Evolutionary conservation across 1,140 invertebrate species (phyloP), one percentile per base, ranked within the genome.

Genomic region (Zaprionus tsacasi): DNA sequence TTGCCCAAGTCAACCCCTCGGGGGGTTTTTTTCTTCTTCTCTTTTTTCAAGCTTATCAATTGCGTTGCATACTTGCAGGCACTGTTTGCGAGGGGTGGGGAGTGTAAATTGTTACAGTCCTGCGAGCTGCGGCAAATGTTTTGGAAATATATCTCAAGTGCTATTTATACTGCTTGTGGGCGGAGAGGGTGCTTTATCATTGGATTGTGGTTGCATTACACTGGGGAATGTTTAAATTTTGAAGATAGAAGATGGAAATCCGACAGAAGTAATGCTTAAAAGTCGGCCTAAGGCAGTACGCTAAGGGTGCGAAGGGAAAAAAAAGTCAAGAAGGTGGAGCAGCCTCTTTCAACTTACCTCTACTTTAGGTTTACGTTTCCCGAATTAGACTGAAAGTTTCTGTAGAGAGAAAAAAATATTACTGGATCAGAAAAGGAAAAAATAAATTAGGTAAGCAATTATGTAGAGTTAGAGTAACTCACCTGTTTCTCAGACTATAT

Each of bases 81-180:
- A 60, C 52, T 17, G 15, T 50, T 43, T 15, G 21, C n/a, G 48
- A 12, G 12, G 30, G 63, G 58, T 70, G 80, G 63, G 59, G 65
- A 17, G 5, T 35, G 25, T n/a, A 79, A 82, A 82, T 87, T 80
- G 76, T 75, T 75, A 50, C 58, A 64, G n/a, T n/a, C 70, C 83
- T 74, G 73, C 70, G 17, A 52, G 81, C 75, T 85, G 21, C 2
- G 81, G 70, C 69, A 81, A 89, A 90, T 90, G 85, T 85, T 85
- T 90, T 86, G 86, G 86, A 89, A 89, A 90, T 79, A 81, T 81
- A 81, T 81, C 78, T 89, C 78, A 89, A 89, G 86, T 81, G 85
- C 72, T 76, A 89, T 81, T 89, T 89, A 79, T 81, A 81, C 74
- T 89, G 70, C 45, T 50, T 64, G 25, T 13, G 27, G 12, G 40